Evolutionary conservation across 2,797 vertebrate species (phyloP).

Genomic region (Molossus alvarezi): DNA sequence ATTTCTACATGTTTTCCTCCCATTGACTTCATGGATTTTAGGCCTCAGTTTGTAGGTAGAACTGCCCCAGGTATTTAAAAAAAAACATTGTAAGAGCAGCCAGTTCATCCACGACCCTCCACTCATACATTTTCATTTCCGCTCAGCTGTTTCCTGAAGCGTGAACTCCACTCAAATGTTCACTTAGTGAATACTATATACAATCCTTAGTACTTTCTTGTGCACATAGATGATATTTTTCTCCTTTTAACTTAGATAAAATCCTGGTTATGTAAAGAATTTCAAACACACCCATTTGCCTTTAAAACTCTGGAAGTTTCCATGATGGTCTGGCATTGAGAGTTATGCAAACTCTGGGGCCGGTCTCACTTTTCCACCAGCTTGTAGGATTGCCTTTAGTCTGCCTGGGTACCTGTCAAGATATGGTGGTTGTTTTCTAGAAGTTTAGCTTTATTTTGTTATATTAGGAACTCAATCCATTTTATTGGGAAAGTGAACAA

Average conservation of each 20-base stretch:
- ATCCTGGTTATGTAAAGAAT: background rate
- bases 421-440: background rate
- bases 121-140: slow-evolving; percentile 23
- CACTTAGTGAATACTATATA: background rate
- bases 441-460: background rate
- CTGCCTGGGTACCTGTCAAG: background rate
- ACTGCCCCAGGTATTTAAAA: background rate
- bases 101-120: background rate
- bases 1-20: background rate
- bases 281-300: background rate
- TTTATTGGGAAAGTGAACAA: background rate
- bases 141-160: background rate
- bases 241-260: background rate
- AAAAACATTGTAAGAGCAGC: background rate
- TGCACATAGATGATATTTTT: background rate
- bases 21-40: background rate
- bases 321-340: background rate
- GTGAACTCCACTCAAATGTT: background rate
- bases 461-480: background rate
- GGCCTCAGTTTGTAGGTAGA: background rate
- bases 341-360: background rate
- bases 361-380: background rate
- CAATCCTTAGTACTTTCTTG: background rate
- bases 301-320: background rate
- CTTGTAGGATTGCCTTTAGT: background rate